Percentiles rank a stretch among this genome's conserved stretches.
Conservation (phyloP, 2,113 vertebrate species). For the Corythaixoides concolor region DNA sequence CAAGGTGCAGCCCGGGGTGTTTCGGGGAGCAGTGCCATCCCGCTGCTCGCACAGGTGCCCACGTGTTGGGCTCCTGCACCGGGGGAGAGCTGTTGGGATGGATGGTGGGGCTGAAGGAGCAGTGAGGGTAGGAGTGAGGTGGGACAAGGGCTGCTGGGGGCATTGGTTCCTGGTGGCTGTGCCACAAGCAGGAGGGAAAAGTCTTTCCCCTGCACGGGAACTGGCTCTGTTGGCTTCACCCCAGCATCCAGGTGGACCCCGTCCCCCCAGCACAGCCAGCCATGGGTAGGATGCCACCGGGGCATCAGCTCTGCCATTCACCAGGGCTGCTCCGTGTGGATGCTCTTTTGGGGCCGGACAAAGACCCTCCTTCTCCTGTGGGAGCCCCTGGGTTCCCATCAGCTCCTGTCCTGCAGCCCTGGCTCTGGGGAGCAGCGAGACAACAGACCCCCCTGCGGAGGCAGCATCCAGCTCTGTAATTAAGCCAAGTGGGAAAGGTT, state of each 20-base stretch:
- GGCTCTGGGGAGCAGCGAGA: neutral
- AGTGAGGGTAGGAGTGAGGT: rapidly evolving
- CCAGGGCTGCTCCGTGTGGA: neutral
- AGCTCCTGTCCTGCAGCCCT: neutral
- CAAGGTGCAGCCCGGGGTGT: neutral
- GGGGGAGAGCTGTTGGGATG: neutral
- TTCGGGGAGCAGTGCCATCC: neutral
- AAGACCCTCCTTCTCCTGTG: rapidly evolving
- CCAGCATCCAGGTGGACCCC: neutral
- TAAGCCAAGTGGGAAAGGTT: conserved; percentile 55
- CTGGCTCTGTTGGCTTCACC: neutral
- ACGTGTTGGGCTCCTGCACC: rapidly evolving
- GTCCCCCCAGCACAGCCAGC: neutral
- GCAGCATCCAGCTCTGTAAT: conserved; percentile 13
- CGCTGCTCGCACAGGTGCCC: neutral
- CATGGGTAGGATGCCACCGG: rapidly evolving
- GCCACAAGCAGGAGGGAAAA: neutral
- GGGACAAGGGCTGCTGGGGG: neutral
- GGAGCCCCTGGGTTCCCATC: neutral
- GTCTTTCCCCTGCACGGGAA: rapidly evolving
- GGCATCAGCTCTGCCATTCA: neutral
- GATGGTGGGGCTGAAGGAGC: neutral
- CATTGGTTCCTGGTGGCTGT: neutral
- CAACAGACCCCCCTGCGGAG: neutral
- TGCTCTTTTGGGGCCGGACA: neutral